These are phyloP conservation scores for Epinephelus coioides DNA, from an alignment of 2,797 vertebrate genomes.

Conservation along the genomic window DNA sequence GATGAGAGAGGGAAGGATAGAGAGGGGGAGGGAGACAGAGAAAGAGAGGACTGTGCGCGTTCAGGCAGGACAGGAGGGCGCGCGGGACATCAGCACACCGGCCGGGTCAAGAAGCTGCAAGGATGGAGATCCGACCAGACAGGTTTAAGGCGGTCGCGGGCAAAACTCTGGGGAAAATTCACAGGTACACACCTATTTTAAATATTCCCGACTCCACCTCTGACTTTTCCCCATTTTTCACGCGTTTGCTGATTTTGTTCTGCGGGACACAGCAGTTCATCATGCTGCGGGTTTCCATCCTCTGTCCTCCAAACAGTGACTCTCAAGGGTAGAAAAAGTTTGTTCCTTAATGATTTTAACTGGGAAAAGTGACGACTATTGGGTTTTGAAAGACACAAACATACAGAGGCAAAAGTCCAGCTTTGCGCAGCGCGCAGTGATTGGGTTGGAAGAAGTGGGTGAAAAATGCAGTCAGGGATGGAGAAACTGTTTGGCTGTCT, in stretches of 20 bases:
- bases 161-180: slow-evolving; percentile 87
- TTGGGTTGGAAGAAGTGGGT: slow-evolving; percentile 6
- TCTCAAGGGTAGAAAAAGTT: slow-evolving; percentile 38
- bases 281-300: background rate
- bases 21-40: slow-evolving; percentile 25
- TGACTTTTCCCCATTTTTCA: slow-evolving; percentile 28
- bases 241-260: slow-evolving; percentile 20
- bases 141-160: slow-evolving; percentile 87
- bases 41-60: slow-evolving; percentile 49
- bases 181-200: slow-evolving; percentile 81
- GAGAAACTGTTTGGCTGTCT: background rate
- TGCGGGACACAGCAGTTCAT: background rate
- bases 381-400: background rate
- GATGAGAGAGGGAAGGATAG: slow-evolving; percentile 32
- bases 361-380: background rate
- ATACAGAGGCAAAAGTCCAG: background rate
- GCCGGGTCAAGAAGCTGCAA: slow-evolving; percentile 83
- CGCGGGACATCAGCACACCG: slow-evolving; percentile 81
- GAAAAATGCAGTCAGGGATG: background rate
- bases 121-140: slow-evolving; percentile 90
- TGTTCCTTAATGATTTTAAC: background rate
- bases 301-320: slow-evolving; percentile 9
- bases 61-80: slow-evolving; percentile 68
- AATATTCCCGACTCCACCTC: background rate
- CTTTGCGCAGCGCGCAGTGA: slow-evolving; percentile 16